Base-by-base conservation (phyloP, 2,113 vertebrate species). In the Oxygymnocypris stewartii region DNA sequence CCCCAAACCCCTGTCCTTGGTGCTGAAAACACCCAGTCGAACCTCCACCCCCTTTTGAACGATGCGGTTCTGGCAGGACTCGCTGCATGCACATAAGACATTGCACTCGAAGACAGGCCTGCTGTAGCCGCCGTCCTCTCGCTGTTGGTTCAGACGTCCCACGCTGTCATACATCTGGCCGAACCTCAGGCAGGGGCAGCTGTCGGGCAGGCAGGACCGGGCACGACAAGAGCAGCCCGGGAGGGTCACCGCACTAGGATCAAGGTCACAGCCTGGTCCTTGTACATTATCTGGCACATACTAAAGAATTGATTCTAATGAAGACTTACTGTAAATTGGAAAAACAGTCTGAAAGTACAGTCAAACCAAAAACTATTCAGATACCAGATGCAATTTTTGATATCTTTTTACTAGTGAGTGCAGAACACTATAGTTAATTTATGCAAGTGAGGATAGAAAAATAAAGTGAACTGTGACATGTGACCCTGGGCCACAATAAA, bases 61-160 rank as follows among this genome's bases (percentile, higher is more conserved):
- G 49, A 97, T 92, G 1, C 96, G 88, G 89, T 96, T 98, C 0
- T 40, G 85, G 85, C 97, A 99, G 75, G 78, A 6, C 0, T 96
- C 96, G 0, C 95, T 73, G 11, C 98, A 99, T 0, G 0, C 18
- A 90, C 98, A 99, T 79, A 98, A 89, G 28, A 91, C 76, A 0
- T 96, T 96, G 84, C 98, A 99, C 74, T 99, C 98, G 2, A 98
- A 98, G 23, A 97, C 88, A 0, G 98, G 97, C 28, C 73, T 87
- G 83, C 92, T 47, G 11, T 91, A 94, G 44, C 65, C 75, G 0
- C 49, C 25, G 9, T 88, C 89, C 0, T 25, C 4, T 7, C 20
- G 0, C 0, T 82, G 85, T 25, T 49, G 54, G 25, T 77, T 12
- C 10, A 96, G 91, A 57, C 87, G 6, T 23, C 25, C 85, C 0